phyloP scores from a whole-genome alignment of 2,113 vertebrate species.

The Chrysochloris asiatica region DNA sequence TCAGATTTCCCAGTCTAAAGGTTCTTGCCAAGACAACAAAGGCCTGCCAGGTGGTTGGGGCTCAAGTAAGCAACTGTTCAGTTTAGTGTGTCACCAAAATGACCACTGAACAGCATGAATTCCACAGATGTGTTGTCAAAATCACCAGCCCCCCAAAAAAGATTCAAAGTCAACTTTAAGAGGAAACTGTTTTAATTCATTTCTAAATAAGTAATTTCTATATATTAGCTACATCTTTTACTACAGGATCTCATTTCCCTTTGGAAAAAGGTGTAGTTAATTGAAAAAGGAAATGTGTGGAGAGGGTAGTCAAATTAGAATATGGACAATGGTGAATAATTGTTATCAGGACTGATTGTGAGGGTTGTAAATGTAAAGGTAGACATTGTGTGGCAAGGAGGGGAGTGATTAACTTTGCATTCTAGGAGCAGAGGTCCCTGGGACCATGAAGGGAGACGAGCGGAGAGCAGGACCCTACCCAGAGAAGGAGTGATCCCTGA shows the following conservation, averaged over 20 bases:
- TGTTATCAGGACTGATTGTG: too few relatives aligned
- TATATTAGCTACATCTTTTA: neutral
- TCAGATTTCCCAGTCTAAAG: conserved; percentile 51
- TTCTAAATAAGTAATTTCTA: conserved; percentile 52
- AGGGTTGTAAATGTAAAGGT: too few relatives aligned
- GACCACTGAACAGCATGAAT: conserved; percentile 39
- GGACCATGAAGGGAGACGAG: too few relatives aligned
- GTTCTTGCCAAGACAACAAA: conserved; percentile 61
- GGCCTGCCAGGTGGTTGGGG: conserved; percentile 58
- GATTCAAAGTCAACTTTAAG: conserved; percentile 34
- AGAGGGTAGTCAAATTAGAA: neutral
- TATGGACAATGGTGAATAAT: too few relatives aligned
- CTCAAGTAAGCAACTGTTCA: conserved; percentile 60
- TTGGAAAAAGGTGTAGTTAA: conserved; percentile 29
- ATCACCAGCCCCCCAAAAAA: neutral
- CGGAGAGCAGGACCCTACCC: too few relatives aligned
- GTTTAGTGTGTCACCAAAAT: conserved; percentile 42
- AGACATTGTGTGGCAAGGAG: too few relatives aligned
- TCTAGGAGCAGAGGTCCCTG: too few relatives aligned
- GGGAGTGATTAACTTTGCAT: too few relatives aligned
- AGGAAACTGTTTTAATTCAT: conserved; percentile 49
- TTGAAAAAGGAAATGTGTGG: conserved; percentile 29
- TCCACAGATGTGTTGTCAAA: conserved; percentile 55
- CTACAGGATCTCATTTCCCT: neutral
- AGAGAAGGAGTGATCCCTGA: too few relatives aligned